Percentiles rank a stretch among this genome's conserved stretches.
Conservation (phyloP, 37 sponge, comb jelly and placozoan species). For the Ianthella basta region DNA sequence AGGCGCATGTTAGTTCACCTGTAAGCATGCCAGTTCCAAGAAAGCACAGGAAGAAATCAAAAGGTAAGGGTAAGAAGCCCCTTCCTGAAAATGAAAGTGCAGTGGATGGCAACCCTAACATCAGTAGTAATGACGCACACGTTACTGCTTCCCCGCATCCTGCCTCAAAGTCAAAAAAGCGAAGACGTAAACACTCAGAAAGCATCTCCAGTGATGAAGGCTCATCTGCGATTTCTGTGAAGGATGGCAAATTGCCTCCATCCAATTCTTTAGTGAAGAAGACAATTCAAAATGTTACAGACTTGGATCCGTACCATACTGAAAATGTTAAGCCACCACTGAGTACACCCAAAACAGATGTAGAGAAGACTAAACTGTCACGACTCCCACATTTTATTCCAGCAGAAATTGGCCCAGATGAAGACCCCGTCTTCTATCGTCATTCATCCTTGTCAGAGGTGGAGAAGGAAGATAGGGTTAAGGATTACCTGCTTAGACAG, state of each 20-base stretch:
- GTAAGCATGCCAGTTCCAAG: slow-evolving; percentile 26
- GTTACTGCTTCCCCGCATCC: background rate
- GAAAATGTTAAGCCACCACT: background rate
- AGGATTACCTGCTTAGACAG: slow-evolving; percentile 11
- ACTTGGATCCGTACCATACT: background rate
- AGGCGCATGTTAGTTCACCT: too few species aligned
- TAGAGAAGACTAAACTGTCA: background rate
- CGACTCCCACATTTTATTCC: slow-evolving; percentile 3
- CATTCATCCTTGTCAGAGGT: background rate
- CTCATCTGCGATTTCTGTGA: background rate
- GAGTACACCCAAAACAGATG: background rate
- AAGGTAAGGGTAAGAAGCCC: background rate
- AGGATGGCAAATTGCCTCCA: background rate
- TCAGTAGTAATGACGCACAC: background rate
- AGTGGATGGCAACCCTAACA: background rate
- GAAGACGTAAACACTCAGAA: background rate
- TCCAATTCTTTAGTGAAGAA: background rate
- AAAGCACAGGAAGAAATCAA: slow-evolving; percentile 22
- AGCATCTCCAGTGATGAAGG: slow-evolving; percentile 25
- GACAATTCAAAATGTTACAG: background rate
- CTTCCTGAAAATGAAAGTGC: background rate
- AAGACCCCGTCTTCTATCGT: slow-evolving; percentile 2
- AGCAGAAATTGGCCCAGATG: slow-evolving; percentile 10
- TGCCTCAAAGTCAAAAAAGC: background rate
- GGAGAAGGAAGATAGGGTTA: slow-evolving; percentile 7